These are phyloP conservation scores for Maconellicoccus hirsutus DNA, from an alignment of 1,140 invertebrate species.

Conservation along the genomic window DNA sequence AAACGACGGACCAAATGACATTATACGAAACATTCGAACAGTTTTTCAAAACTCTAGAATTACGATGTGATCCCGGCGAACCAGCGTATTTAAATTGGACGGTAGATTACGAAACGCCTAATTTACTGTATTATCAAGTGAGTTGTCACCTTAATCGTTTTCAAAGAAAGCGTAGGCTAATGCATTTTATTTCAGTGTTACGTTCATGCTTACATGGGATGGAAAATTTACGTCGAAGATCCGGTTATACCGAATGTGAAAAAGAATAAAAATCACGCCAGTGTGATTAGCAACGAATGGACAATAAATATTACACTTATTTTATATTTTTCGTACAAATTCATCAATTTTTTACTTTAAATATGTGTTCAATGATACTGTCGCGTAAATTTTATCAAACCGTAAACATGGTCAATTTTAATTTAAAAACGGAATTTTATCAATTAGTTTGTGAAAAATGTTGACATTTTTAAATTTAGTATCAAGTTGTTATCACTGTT, in stretches of 20 bases:
- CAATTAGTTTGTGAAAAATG: slow-evolving; percentile 4
- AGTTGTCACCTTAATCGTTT: slow-evolving; percentile 20
- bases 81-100: slow-evolving; percentile 66
- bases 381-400: neutral
- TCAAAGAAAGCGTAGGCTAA: neutral
- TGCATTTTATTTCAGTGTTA: slow-evolving; percentile 61
- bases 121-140: slow-evolving; percentile 81
- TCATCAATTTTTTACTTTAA: neutral
- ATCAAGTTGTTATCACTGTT: neutral
- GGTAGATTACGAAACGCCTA: slow-evolving; percentile 63
- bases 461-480: neutral
- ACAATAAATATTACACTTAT: slow-evolving; percentile 10
- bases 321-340: slow-evolving; percentile 4
- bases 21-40: slow-evolving; percentile 56
- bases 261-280: neutral
- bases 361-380: neutral
- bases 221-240: slow-evolving; percentile 84
- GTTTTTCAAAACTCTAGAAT: slow-evolving; percentile 59
- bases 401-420: neutral
- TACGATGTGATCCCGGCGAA: slow-evolving; percentile 61
- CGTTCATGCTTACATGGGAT: slow-evolving; percentile 78
- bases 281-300: neutral
- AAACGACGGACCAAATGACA: slow-evolving; percentile 50
- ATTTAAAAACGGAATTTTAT: neutral
- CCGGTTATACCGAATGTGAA: slow-evolving; percentile 29